A percentile compares a stretch with the other conserved stretches of the same genome.
Conservation (phyloP, 2,113 vertebrate species). For the Corythornis madagascariensis region DNA sequence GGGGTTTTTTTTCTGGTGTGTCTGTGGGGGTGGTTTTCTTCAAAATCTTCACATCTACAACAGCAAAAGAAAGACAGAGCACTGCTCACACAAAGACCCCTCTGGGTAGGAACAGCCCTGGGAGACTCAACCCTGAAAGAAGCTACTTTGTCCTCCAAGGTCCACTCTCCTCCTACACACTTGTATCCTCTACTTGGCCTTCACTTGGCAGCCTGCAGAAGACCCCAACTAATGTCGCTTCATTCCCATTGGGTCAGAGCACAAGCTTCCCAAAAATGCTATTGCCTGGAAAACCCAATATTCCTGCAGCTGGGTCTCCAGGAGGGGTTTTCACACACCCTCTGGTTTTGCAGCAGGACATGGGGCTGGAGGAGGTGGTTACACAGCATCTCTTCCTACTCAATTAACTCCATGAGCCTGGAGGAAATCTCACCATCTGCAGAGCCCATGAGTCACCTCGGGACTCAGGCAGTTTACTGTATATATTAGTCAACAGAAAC, state of each 20-base stretch:
- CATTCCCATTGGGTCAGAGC: not conserved
- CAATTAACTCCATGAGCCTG: not conserved
- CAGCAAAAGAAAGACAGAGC: not conserved
- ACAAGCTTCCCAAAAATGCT: constrained; percentile 44
- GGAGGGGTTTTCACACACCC: constrained; percentile 69
- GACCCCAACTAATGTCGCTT: not conserved
- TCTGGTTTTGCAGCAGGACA: constrained; percentile 30
- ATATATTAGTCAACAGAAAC: constrained; percentile 49
- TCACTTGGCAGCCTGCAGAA: not conserved
- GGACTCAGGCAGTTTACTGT: constrained; percentile 30
- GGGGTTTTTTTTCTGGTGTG: too few species aligned
- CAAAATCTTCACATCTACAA: not conserved
- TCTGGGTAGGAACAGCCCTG: not conserved
- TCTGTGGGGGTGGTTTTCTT: not conserved
- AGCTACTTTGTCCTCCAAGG: not conserved
- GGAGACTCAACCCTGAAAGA: not conserved
- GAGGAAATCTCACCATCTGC: constrained; percentile 64
- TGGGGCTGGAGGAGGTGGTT: constrained; percentile 1
- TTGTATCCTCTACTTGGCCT: not conserved
- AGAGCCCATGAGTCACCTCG: constrained; percentile 57
- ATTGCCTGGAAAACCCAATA: constrained; percentile 4
- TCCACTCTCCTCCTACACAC: not conserved
- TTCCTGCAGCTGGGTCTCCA: constrained; percentile 44
- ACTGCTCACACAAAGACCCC: not conserved
- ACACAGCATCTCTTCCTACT: constrained; percentile 16